Evolutionary conservation across 2,888 invertebrate species (phyloP).

Genomic region (Melanostoma scalare): DNA sequence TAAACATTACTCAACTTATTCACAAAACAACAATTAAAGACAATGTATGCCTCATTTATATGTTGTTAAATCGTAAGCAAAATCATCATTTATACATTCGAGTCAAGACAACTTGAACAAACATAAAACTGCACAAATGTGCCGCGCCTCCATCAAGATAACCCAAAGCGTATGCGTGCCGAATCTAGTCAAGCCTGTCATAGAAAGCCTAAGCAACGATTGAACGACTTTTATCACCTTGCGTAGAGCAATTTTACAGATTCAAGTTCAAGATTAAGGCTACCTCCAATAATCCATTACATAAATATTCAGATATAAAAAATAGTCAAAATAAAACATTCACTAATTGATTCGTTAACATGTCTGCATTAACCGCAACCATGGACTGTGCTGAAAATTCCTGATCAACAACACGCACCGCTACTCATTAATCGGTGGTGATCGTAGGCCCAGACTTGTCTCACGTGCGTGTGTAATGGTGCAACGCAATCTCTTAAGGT

Average conservation of each 20-base stretch:
- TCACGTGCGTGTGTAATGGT: slow-evolving; percentile 49
- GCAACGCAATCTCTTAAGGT: slow-evolving; percentile 54
- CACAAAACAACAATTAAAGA: too few relatives aligned
- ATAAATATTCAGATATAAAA: slow-evolving; percentile 46
- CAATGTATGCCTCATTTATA: too few relatives aligned
- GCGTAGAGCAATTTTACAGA: slow-evolving; percentile 32
- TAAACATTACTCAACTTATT: too few relatives aligned
- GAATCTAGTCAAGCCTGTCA: slow-evolving; percentile 56
- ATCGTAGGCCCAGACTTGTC: slow-evolving; percentile 2
- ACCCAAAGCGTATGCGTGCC: slow-evolving; percentile 49
- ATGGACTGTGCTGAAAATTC: slow-evolving; percentile 50
- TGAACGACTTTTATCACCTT: slow-evolving; percentile 61
- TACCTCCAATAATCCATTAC: slow-evolving; percentile 29
- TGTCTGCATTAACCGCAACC: slow-evolving; percentile 44
- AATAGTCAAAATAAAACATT: slow-evolving; percentile 37
- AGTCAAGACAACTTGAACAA: too few relatives aligned
- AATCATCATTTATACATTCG: too few relatives aligned
- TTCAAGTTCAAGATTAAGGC: slow-evolving; percentile 70
- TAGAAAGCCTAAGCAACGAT: slow-evolving; percentile 38
- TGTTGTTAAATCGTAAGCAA: too few relatives aligned
- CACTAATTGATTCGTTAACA: slow-evolving; percentile 68
- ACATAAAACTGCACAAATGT: not conserved
- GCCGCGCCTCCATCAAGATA: slow-evolving; percentile 59
- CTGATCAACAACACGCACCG: slow-evolving; percentile 68
- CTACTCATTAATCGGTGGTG: slow-evolving; percentile 31